Evolutionary conservation across 2,113 vertebrate species (phyloP).

Genomic region (Spheniscus mendiculus): DNA sequence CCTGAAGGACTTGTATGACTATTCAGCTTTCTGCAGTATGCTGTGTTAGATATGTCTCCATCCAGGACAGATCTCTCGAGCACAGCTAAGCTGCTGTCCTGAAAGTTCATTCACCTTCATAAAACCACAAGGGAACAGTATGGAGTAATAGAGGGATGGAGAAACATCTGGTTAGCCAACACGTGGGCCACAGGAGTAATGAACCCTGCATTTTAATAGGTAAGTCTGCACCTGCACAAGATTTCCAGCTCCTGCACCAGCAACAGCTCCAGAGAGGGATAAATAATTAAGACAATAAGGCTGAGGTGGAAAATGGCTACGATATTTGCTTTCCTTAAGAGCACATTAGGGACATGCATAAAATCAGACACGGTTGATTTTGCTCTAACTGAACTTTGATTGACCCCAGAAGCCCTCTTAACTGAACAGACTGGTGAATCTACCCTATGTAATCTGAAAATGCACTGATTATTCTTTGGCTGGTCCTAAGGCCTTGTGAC

Average conservation of each 20-base stretch:
- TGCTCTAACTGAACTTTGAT: constrained; percentile 40
- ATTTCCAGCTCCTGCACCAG: constrained; percentile 52
- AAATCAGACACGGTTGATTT: not conserved
- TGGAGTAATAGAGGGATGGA: not conserved
- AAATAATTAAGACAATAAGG: constrained; percentile 58
- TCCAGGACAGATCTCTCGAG: not conserved
- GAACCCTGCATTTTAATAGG: constrained; percentile 33
- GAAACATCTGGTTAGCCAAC: constrained; percentile 43
- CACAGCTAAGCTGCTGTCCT: not conserved
- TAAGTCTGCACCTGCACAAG: constrained; percentile 47
- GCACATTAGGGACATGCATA: constrained; percentile 13
- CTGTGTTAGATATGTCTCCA: not conserved
- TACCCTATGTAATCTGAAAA: not conserved
- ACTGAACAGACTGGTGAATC: not conserved
- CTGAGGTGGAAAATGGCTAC: constrained; percentile 32
- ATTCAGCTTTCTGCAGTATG: not conserved
- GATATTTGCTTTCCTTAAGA: constrained; percentile 29
- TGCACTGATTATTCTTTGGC: not conserved
- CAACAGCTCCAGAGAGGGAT: constrained; percentile 47
- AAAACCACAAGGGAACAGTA: constrained; percentile 11
- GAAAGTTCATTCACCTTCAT: constrained; percentile 11
- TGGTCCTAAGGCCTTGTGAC: not conserved
- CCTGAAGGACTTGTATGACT: not conserved
- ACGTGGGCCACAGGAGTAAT: not conserved
- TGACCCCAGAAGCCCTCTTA: constrained; percentile 26